These are phyloP conservation scores for Drosophila obscura DNA, from an alignment of 1,140 invertebrate species.

Conservation along the genomic window DNA sequence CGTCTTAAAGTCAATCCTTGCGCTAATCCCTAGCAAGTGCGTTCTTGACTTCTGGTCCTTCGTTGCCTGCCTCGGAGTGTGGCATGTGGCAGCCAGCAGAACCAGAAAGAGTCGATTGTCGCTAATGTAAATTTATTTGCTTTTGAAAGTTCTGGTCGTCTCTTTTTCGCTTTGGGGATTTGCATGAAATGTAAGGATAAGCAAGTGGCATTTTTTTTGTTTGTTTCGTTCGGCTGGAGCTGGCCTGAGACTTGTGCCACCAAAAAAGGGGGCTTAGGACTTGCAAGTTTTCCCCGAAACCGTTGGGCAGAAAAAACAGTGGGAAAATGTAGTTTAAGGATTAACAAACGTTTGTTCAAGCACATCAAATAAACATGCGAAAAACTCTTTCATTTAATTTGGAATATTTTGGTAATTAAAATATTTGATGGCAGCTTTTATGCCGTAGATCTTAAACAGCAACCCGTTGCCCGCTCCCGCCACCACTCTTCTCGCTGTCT, in stretches of 20 bases:
- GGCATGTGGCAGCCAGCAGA: neutral
- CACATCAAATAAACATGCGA: neutral
- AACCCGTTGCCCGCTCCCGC: neutral
- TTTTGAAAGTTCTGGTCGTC: conserved; percentile 36
- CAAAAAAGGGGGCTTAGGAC: conserved; percentile 20
- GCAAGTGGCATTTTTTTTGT: conserved; percentile 41
- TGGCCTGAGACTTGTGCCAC: conserved; percentile 9
- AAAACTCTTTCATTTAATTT: conserved; percentile 3
- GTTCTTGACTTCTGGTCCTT: conserved; percentile 47
- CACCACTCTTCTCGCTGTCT: conserved; percentile 35
- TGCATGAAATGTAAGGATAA: conserved; percentile 59
- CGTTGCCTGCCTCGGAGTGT: conserved; percentile 10
- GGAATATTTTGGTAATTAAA: neutral
- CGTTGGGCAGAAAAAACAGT: no score
- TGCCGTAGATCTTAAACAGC: neutral
- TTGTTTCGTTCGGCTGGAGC: conserved; percentile 7
- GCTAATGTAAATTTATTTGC: conserved; percentile 67
- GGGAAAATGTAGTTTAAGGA: neutral
- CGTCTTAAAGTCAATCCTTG: conserved; percentile 75
- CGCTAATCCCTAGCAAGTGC: conserved; percentile 72
- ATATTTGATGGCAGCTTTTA: neutral
- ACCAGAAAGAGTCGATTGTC: conserved; percentile 45
- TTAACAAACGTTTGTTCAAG: no score
- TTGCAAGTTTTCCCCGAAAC: conserved; percentile 11
- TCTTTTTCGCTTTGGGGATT: conserved; percentile 29